Evolutionary conservation across 2,797 vertebrate species (phyloP), one percentile per base, ranked within the genome.

Genomic region (Bucorvus abyssinicus): DNA sequence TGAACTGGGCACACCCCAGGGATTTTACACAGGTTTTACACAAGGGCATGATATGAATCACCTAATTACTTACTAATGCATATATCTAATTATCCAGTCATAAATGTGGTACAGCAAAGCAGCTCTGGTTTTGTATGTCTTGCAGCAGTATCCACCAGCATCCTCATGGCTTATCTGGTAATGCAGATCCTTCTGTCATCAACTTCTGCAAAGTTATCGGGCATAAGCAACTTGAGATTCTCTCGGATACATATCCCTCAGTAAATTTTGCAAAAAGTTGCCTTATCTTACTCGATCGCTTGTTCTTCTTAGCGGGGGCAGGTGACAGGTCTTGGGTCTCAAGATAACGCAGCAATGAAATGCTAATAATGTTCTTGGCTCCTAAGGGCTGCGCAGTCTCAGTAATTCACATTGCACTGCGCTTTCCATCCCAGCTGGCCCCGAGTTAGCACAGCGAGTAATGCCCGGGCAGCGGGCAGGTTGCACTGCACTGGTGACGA

Each of bases 301-400:
- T 21, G 18, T 9, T 68, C 47, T 34, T 67, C 56, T 45, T 4
- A 42, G 14, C 1, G 34, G 8, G n/a, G 27, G 6, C 42, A 84
- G 32, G 40, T 4, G 42, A 61, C 0, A 5, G 13, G 44, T 64
- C 40, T 23, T 6, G 47, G 38, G 7, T 49, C 40, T 40, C 15
- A 11, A 76, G 20, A 6, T 0, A 32, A 27, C 6, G 17, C 32
- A 3, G 65, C 53, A 29, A 29, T 1, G 4, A 4, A 1, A 52
- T 1, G 10, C 27, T 7, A 19, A 5, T 0, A 8, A 7, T 0
- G 38, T 9, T n/a, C 73, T 23, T 2, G 40, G 68, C 11, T 65
- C 40, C 19, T 4, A 8, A 38, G 0, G 16, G 14, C 52, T 3
- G n/a, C 10, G 0, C 0, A 20, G 12, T 4, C 45, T 21, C 55